Evolutionary conservation across 2,797 vertebrate species (phyloP).

Genomic region (Intellagama lesueurii): DNA sequence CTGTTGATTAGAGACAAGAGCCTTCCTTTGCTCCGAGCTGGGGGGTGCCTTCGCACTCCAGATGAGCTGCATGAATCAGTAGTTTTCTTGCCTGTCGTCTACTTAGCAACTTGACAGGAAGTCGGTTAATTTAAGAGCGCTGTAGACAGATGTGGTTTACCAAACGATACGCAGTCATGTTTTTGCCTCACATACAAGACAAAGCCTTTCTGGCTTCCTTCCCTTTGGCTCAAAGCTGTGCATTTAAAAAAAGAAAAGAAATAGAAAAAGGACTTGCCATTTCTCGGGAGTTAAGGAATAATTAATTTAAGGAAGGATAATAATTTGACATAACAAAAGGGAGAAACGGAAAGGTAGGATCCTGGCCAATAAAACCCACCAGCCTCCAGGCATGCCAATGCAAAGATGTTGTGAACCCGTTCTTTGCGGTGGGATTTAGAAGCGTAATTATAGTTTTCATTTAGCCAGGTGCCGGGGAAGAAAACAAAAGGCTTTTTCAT

Average conservation of each 20-base stretch:
- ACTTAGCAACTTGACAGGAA: no score
- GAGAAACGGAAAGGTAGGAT: constrained; percentile 39
- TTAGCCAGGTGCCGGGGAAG: constrained; percentile 46
- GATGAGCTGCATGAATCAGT: no score
- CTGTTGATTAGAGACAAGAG: no score
- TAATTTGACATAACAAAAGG: constrained; percentile 51
- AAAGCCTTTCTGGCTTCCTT: not conserved
- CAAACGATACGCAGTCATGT: no score
- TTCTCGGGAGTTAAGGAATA: constrained; percentile 57
- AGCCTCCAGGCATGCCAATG: not conserved
- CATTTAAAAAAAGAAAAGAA: not conserved
- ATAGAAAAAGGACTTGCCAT: constrained; percentile 12
- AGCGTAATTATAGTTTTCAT: constrained; percentile 51
- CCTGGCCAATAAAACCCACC: constrained; percentile 26
- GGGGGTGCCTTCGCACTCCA: no score
- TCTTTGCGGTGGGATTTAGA: constrained; percentile 59
- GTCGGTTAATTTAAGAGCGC: no score
- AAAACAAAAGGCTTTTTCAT: not conserved
- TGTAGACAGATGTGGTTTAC: no score
- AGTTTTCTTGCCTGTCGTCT: no score
- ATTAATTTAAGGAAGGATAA: constrained; percentile 55
- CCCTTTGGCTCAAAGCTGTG: not conserved
- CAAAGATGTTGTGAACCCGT: constrained; percentile 31
- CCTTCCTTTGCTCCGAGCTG: no score
- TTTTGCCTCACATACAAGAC: not conserved